These are phyloP conservation scores for Ellobium chinense DNA, from an alignment of 2,888 invertebrate genomes.

Conservation along the genomic window DNA sequence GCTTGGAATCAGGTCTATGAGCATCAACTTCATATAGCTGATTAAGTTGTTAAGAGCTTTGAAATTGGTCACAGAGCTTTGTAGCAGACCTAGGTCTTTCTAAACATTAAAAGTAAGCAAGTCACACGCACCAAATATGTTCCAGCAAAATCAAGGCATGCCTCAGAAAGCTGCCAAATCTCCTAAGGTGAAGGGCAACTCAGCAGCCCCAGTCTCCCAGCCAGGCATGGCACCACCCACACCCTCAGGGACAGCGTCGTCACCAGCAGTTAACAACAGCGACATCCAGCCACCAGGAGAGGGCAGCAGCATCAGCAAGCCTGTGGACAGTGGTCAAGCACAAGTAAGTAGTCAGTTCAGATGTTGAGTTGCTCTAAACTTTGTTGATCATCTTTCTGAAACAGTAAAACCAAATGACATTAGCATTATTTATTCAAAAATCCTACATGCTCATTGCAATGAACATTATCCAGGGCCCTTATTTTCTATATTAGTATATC, in stretches of 20 bases:
- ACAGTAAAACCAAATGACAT: no score
- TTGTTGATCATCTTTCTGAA: no score
- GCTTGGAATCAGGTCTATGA: no score
- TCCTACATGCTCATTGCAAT: no score
- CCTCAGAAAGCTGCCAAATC: constrained; percentile 12
- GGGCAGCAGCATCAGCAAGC: neutral
- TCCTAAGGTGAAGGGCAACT: constrained; percentile 17
- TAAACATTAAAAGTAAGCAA: neutral
- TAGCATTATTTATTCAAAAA: no score
- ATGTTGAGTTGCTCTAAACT: no score
- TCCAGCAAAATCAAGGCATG: constrained; percentile 29
- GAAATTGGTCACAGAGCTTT: no score
- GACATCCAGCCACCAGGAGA: neutral
- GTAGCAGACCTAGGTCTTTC: no score
- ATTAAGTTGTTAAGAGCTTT: no score
- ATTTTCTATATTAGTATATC: no score
- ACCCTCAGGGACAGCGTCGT: neutral
- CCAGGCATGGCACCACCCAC: neutral
- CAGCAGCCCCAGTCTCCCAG: neutral
- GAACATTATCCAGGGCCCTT: no score
- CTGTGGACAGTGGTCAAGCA: neutral
- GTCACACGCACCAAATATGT: neutral
- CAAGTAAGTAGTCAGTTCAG: constrained; percentile 15
- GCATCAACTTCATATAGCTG: no score
- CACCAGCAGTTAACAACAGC: neutral